Evolutionary conservation across 2,888 invertebrate genomes (phyloP).

Genomic region (Tetragnatha montana): DNA sequence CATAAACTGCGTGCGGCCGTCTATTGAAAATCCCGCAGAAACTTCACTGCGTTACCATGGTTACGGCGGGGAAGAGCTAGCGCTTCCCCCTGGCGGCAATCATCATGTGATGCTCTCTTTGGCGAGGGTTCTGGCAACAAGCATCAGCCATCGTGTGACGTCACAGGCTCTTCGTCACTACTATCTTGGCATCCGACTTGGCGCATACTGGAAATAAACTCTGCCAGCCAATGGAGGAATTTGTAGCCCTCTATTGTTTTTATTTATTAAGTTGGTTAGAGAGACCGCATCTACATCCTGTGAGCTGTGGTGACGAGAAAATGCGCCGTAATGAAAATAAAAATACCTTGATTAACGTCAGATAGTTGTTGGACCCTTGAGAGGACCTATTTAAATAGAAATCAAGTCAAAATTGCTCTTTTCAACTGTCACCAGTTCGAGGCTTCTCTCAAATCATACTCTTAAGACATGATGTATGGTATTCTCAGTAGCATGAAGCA

Average conservation of each 20-base stretch:
- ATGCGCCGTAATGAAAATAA: neutral
- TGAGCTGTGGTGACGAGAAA: neutral
- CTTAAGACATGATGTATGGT: too few relatives aligned
- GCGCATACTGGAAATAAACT: conserved; percentile 57
- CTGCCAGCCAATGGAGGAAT: conserved; percentile 56
- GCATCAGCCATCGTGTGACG: conserved; percentile 36
- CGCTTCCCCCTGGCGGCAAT: conserved; percentile 60
- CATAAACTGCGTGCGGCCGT: neutral
- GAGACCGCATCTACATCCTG: conserved; percentile 7
- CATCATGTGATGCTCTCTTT: conserved; percentile 36
- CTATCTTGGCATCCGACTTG: conserved; percentile 33
- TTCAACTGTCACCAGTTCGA: too few relatives aligned
- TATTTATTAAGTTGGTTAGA: conserved; percentile 26
- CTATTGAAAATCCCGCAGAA: conserved; percentile 22
- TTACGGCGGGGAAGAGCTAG: conserved; percentile 17
- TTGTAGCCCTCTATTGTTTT: conserved; percentile 35
- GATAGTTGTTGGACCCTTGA: too few relatives aligned
- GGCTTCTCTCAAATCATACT: too few relatives aligned
- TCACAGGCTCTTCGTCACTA: conserved; percentile 27
- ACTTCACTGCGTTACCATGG: conserved; percentile 34
- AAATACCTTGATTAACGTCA: too few relatives aligned
- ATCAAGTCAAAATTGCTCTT: too few relatives aligned
- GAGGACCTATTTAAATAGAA: too few relatives aligned
- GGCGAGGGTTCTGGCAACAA: conserved; percentile 46
- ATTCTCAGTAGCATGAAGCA: too few relatives aligned